A percentile compares a stretch with the other conserved stretches of the same genome.
phyloP scores from a whole-genome alignment of 2,888 invertebrate genomes.

The Drosophila ustulata region DNA sequence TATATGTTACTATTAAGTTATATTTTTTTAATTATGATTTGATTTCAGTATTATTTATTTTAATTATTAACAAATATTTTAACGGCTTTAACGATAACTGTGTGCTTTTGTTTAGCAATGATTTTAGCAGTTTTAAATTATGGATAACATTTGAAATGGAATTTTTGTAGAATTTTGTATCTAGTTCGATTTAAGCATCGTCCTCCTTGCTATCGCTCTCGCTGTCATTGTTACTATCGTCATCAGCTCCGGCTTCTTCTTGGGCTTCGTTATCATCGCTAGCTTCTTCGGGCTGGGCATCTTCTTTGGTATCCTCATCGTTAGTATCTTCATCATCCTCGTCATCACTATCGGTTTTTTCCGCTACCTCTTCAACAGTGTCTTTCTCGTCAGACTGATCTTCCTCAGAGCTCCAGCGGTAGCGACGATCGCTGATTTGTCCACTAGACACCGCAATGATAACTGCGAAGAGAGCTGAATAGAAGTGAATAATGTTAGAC shows the following conservation, averaged over 20 bases:
- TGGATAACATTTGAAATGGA: slow-evolving; percentile 20
- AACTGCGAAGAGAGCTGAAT: slow-evolving; percentile 62
- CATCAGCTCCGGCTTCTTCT: slow-evolving; percentile 5
- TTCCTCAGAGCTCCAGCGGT: slow-evolving; percentile 62
- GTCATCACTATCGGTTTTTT: slow-evolving; percentile 4
- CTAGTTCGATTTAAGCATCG: slow-evolving; percentile 18
- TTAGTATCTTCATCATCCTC: slow-evolving; percentile 11
- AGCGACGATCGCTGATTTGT: slow-evolving; percentile 69
- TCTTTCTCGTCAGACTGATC: slow-evolving; percentile 25
- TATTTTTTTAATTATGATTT: too few species aligned
- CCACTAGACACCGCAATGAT: slow-evolving; percentile 40
- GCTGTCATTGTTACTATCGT: background rate
- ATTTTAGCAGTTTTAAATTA: slow-evolving; percentile 15
- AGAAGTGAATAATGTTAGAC: background rate
- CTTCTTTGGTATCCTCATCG: background rate
- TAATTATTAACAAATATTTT: slow-evolving; percentile 12
- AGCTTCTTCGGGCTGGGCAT: slow-evolving; percentile 2
- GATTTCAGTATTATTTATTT: background rate
- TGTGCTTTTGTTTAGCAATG: background rate
- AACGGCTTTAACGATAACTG: background rate
- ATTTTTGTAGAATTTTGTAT: slow-evolving; percentile 6
- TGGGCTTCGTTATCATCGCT: slow-evolving; percentile 2
- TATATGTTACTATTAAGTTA: too few species aligned
- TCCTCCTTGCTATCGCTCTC: slow-evolving; percentile 3
- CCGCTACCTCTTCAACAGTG: slow-evolving; percentile 5